Percentiles rank a stretch among this genome's conserved stretches.
Evolutionary conservation across 2,888 invertebrate species (phyloP).

Genomic region (Macrophya alboannulata): DNA sequence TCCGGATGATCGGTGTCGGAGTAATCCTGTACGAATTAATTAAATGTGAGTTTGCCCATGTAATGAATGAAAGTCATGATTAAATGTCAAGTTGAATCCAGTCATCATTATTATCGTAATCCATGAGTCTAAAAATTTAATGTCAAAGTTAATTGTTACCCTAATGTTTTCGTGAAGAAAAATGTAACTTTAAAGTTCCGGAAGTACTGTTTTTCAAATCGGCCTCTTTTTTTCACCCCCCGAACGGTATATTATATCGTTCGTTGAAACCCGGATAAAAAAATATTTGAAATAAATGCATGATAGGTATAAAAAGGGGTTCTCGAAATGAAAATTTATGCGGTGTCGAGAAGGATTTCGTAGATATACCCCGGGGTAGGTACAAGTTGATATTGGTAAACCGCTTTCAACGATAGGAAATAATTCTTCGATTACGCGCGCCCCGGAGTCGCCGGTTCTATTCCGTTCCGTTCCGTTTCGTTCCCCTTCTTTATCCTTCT

Average conservation of each 20-base stretch:
- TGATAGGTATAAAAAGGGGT: not conserved
- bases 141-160: no score
- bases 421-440: constrained; percentile 52
- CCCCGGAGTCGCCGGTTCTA: constrained; percentile 30
- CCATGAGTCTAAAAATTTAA: no score
- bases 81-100: no score
- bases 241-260: not conserved
- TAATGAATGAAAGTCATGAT: no score
- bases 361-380: constrained; percentile 24
- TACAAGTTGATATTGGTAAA: constrained; percentile 52
- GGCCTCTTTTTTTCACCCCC: not conserved
- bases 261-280: not conserved
- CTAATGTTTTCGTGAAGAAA: not conserved
- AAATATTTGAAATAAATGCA: not conserved
- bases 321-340: constrained; percentile 42
- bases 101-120: no score
- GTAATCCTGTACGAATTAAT: no score
- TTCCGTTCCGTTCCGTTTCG: not conserved
- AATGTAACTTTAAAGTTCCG: not conserved
- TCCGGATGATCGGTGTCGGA: no score
- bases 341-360: constrained; percentile 43
- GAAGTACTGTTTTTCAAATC: not conserved
- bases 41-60: no score
- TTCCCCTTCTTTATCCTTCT: constrained; percentile 12
- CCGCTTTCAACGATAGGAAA: constrained; percentile 46